Conservation (phyloP, 2,888 invertebrate species). For the Cosmia pyralina region DNA sequence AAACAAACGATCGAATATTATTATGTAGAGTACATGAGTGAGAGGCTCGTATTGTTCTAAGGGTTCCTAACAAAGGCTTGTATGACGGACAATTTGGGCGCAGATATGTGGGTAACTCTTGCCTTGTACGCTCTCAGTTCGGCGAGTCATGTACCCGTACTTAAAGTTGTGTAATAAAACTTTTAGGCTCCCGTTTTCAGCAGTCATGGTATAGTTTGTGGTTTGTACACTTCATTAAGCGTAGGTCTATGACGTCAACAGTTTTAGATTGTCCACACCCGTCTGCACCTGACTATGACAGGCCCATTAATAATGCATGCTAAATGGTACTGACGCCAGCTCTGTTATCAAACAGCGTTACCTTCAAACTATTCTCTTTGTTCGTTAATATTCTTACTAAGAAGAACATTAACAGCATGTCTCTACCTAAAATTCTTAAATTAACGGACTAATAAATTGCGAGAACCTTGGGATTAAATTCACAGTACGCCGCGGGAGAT, state of each 20-base stretch:
- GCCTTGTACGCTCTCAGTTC: constrained; percentile 38
- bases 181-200: constrained; percentile 62
- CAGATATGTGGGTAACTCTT: constrained; percentile 59
- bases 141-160: constrained; percentile 80
- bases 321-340: constrained; percentile 13
- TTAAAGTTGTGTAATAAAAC: constrained; percentile 78
- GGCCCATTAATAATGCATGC: constrained; percentile 42
- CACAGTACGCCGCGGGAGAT: constrained; percentile 55
- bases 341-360: constrained; percentile 19
- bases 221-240: constrained; percentile 54
- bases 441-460: constrained; percentile 57
- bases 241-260: constrained; percentile 47
- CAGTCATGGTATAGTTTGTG: constrained; percentile 57
- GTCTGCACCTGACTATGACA: constrained; percentile 28
- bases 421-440: constrained; percentile 39
- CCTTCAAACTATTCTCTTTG: constrained; percentile 5
- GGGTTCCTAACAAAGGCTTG: constrained; percentile 64
- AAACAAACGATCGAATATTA: constrained; percentile 76
- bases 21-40: constrained; percentile 62
- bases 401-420: constrained; percentile 11
- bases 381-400: constrained; percentile 15
- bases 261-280: constrained; percentile 31
- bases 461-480: constrained; percentile 57
- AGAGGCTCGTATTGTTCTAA: constrained; percentile 62
- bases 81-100: constrained; percentile 65